These are phyloP conservation scores for Gallinago media DNA, from an alignment of 2,113 vertebrate genomes.

Conservation along the genomic window DNA sequence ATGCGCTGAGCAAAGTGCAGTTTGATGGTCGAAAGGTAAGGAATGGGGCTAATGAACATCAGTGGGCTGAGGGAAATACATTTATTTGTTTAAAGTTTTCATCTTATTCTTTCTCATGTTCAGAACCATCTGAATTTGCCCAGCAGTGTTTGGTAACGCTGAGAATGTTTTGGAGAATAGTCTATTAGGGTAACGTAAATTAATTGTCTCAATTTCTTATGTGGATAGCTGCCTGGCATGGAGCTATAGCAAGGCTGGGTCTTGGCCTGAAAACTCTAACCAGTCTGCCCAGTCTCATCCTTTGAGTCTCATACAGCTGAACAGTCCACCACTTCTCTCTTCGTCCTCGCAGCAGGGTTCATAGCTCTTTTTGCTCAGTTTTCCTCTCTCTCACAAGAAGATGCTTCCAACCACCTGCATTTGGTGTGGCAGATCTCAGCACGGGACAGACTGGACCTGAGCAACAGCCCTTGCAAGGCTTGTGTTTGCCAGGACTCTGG, in stretches of 20 bases:
- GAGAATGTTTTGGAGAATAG: neutral
- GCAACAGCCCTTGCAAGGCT: neutral
- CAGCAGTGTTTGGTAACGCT: neutral
- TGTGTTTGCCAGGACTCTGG: neutral
- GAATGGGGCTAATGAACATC: neutral
- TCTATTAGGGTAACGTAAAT: neutral
- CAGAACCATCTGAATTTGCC: neutral
- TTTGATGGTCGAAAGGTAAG: neutral
- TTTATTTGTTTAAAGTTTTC: slow-evolving; percentile 14
- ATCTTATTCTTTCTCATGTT: neutral
- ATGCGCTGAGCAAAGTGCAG: neutral
- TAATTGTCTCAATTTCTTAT: neutral
- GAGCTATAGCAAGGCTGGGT: neutral
- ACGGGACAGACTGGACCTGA: neutral
- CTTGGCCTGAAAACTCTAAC: neutral
- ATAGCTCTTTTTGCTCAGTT: neutral
- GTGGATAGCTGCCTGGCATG: neutral
- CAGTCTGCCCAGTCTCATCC: neutral
- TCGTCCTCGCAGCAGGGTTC: neutral
- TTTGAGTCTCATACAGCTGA: neutral
- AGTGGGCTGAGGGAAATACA: neutral
- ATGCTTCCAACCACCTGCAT: neutral
- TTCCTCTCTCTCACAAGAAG: neutral
- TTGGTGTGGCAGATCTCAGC: neutral
- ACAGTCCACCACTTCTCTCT: neutral